Base-by-base conservation (phyloP, 1,140 invertebrate species). In the Zaprionus lachaisei region DNA sequence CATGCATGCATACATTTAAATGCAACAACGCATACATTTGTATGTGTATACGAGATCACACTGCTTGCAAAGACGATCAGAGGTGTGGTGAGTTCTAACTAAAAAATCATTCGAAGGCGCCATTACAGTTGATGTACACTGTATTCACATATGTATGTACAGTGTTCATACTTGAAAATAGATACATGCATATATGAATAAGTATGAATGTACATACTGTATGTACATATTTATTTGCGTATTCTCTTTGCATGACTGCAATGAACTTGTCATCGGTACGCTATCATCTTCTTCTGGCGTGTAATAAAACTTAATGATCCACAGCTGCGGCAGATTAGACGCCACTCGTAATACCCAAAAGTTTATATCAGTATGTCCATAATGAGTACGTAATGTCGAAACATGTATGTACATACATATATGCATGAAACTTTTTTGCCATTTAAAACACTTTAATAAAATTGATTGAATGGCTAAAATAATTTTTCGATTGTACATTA, bases 281-380 rank as follows among this genome's bases (percentile, higher is more conserved):
- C 41, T 49, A 31, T 47, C 65, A 49, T 38, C 49, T 68, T 38
- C 51, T 31, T 58, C 28, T 49, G 17, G 55, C 41, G 20, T 68
- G 54, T 17, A 34, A 68, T 68, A 68, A 58, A 58, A 68, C 55
- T 68, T 68, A 58, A 58, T 68, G 55, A 68, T 20, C 37, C 65
- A 58, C 65, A 68, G 38, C 65, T 68, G 55, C 38, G 55, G 15
- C 65, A 68, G 55, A 57, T 68, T 68, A 68, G 55, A 38, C 38
- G 65, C 26, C 65, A 57, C 31, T 47, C 38, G 54, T 68, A 68
- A 58, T 56, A 31, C 44, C 55, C 55, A 22, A 57, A 68, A 68
- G 5, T 34, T 47, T 7, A 47, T 47, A 47, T 12, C 14, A 22
- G 14, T 34, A 41, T 55, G 15, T n/a, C 54, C 47, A 51, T 28